phyloP scores from a whole-genome alignment of 2,797 vertebrate genomes.

The Sebastes hubbsi region DNA sequence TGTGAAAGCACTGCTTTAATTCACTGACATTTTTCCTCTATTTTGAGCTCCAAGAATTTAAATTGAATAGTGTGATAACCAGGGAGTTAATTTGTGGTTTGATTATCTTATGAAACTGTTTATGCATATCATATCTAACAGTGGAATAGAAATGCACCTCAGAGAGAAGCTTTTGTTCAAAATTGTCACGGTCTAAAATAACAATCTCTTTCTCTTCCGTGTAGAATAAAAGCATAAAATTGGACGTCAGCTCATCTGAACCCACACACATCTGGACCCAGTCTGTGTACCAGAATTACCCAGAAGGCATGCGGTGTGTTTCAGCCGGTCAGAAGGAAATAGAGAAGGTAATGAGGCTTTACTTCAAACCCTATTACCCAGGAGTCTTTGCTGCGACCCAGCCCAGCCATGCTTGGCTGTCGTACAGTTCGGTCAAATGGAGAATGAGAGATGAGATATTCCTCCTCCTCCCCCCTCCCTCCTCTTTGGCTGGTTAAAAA shows the following conservation, averaged over 20 bases:
- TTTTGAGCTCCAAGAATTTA: neutral
- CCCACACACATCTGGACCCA: neutral
- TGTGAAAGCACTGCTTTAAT: neutral
- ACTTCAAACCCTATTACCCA: constrained; percentile 47
- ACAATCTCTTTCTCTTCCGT: neutral
- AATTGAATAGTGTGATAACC: neutral
- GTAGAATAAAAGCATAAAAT: neutral
- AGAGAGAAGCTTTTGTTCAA: neutral
- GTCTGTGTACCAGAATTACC: neutral
- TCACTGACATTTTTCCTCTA: neutral
- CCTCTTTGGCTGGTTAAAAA: neutral
- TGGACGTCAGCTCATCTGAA: neutral
- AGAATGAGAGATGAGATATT: constrained; percentile 3
- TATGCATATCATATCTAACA: neutral
- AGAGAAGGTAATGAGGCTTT: constrained; percentile 47
- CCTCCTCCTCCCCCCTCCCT: neutral
- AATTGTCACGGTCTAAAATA: neutral
- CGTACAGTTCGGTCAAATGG: constrained; percentile 1
- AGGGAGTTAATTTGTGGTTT: neutral
- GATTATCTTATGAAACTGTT: neutral
- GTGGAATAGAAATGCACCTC: neutral
- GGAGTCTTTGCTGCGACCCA: constrained; percentile 5
- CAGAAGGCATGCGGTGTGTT: constrained; percentile 21
- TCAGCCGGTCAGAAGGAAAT: neutral
- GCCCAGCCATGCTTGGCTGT: neutral